These are phyloP conservation scores for Chydorus sphaericus DNA, from an alignment of 2,888 invertebrate genomes.

Conservation along the genomic window DNA sequence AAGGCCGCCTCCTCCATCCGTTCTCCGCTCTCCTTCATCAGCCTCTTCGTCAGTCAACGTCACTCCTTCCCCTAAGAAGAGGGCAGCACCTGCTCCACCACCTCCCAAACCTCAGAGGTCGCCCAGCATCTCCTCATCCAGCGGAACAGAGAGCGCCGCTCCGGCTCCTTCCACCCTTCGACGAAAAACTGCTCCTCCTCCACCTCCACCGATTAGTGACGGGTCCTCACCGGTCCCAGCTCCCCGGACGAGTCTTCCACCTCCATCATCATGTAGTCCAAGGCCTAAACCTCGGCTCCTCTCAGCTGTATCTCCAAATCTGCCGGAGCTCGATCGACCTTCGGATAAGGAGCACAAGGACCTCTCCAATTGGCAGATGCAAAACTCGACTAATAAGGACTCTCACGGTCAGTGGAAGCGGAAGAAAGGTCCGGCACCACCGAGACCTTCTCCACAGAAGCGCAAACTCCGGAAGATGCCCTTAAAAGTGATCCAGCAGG, in stretches of 20 bases:
- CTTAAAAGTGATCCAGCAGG: constrained; percentile 37
- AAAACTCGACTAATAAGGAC: constrained; percentile 16
- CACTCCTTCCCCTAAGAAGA: constrained; percentile 34
- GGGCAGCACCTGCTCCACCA: constrained; percentile 47
- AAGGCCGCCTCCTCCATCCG: constrained; percentile 32
- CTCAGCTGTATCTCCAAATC: neutral
- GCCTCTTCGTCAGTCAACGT: constrained; percentile 23
- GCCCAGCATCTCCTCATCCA: constrained; percentile 18
- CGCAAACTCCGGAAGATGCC: constrained; percentile 41
- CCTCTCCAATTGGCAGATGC: constrained; percentile 8
- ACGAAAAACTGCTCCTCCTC: constrained; percentile 18
- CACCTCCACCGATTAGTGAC: neutral
- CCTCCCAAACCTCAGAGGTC: constrained; percentile 17
- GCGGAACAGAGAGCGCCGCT: neutral
- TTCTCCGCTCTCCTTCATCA: constrained; percentile 16
- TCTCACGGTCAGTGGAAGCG: constrained; percentile 53
- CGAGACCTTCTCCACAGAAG: constrained; percentile 50
- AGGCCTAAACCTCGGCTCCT: neutral
- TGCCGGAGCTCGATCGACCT: constrained; percentile 9
- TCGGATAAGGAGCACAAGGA: constrained; percentile 10
- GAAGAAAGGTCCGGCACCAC: constrained; percentile 68
- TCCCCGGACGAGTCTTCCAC: constrained; percentile 3
- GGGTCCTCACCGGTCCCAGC: neutral
- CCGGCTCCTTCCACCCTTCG: constrained; percentile 29
- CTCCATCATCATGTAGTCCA: too few species aligned